Conservation (phyloP, 2,888 invertebrate species). For the Tiliacea aurago region DNA sequence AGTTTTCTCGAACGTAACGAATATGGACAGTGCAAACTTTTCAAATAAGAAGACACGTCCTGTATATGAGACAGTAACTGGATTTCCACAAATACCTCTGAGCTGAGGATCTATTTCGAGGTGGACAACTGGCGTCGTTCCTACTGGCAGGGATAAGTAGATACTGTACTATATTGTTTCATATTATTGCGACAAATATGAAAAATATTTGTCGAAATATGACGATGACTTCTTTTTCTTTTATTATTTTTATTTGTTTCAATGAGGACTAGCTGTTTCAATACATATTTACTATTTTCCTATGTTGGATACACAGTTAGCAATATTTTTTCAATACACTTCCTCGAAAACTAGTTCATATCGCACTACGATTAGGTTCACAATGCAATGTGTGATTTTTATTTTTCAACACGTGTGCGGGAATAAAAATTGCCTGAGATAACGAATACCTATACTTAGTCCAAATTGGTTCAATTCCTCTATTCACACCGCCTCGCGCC, state of each 20-base stretch:
- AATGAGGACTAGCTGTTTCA: too few species aligned
- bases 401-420: too few species aligned
- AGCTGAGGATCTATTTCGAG: slow-evolving; percentile 82
- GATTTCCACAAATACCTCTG: slow-evolving; percentile 80
- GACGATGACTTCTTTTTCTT: background rate
- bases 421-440: too few species aligned
- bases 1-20: background rate
- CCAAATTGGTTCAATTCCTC: too few species aligned
- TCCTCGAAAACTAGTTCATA: too few species aligned
- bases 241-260: background rate
- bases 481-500: too few species aligned
- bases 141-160: slow-evolving; percentile 28
- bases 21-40: background rate
- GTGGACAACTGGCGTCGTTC: slow-evolving; percentile 77
- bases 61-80: slow-evolving; percentile 74
- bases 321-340: too few species aligned
- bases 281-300: background rate
- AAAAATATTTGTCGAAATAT: background rate
- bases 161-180: slow-evolving; percentile 6
- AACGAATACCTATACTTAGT: too few species aligned
- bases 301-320: background rate
- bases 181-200: slow-evolving; percentile 35
- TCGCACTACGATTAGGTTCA: too few species aligned
- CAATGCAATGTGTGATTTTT: too few species aligned
- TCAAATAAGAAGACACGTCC: slow-evolving; percentile 58